Conservation (phyloP, 2,888 invertebrate species). For the Volucella zonaria region DNA sequence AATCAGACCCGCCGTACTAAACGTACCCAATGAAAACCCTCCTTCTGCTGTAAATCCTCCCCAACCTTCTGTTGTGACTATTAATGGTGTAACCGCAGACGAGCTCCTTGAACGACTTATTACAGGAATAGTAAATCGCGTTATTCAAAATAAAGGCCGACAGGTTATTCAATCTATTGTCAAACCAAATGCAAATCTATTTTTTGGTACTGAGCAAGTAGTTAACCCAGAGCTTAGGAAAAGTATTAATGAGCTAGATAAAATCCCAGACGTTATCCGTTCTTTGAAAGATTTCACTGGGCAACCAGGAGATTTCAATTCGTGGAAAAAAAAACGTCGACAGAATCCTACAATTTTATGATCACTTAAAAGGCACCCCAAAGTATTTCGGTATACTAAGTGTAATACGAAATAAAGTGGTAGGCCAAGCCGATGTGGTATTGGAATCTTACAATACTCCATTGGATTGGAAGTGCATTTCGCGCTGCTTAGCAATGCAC, state of each 20-base stretch:
- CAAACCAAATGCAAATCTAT: background rate
- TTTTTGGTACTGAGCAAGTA: conserved; percentile 6
- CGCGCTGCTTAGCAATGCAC: too few relatives aligned
- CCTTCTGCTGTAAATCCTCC: too few relatives aligned
- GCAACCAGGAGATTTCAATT: conserved; percentile 46
- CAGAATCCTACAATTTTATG: conserved; percentile 44
- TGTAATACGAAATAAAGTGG: conserved; percentile 52
- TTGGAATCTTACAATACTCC: conserved; percentile 56
- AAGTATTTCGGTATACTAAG: too few relatives aligned
- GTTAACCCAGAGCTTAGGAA: conserved; percentile 4
- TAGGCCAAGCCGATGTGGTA: conserved; percentile 41
- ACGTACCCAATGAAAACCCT: too few relatives aligned
- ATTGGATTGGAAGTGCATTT: conserved; percentile 30
- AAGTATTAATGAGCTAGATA: conserved; percentile 43
- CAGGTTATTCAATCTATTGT: conserved; percentile 5
- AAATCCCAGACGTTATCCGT: conserved; percentile 46
- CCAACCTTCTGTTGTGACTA: too few relatives aligned
- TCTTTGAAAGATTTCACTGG: conserved; percentile 51
- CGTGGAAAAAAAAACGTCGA: conserved; percentile 54
- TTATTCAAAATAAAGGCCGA: conserved; percentile 11
- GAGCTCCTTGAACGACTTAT: background rate
- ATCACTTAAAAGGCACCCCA: too few relatives aligned
- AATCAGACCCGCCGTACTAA: too few relatives aligned
- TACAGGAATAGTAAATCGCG: conserved; percentile 9
- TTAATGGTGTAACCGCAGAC: background rate